A percentile compares a stretch with the other conserved stretches of the same genome.
Conservation (phyloP, 2,113 vertebrate species). For the Sitta europaea region DNA sequence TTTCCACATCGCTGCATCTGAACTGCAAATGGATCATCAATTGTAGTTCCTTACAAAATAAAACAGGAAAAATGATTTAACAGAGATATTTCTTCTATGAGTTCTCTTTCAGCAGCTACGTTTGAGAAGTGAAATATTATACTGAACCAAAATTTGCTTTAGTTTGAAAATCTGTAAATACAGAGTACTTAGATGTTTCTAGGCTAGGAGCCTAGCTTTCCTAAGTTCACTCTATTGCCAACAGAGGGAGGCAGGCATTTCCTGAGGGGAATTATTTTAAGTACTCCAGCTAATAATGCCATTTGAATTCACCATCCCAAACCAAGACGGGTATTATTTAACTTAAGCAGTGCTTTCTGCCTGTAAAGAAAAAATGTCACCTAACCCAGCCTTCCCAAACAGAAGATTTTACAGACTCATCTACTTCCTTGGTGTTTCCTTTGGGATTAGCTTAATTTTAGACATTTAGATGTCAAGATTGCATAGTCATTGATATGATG, state of each 20-base stretch:
- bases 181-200: background rate
- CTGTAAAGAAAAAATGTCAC: background rate
- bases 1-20: background rate
- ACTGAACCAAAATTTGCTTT: background rate
- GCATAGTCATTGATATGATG: background rate
- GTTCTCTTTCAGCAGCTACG: background rate
- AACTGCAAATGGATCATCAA: background rate
- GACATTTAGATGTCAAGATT: background rate
- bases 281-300: background rate
- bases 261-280: background rate
- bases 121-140: background rate
- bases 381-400: background rate
- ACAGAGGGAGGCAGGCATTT: background rate
- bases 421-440: background rate
- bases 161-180: background rate
- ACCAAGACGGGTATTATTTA: background rate
- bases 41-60: background rate
- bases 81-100: background rate
- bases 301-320: background rate
- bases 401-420: background rate
- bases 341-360: background rate
- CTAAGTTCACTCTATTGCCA: background rate
- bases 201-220: background rate
- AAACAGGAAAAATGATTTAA: background rate
- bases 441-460: background rate